phyloP scores from a whole-genome alignment of 1,140 invertebrate genomes.

The Bombus vancouverensis region DNA sequence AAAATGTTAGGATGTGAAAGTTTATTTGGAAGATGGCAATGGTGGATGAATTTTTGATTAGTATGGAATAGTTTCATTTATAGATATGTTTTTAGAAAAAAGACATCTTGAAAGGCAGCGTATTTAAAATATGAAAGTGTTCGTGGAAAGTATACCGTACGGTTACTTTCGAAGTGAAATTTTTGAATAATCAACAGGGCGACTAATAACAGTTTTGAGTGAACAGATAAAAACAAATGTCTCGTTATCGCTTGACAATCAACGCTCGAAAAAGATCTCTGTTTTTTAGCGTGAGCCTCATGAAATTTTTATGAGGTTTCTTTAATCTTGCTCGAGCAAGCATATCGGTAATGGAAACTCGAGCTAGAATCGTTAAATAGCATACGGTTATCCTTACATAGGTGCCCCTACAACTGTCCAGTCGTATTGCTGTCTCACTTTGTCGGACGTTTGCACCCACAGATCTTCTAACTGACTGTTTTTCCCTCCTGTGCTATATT shows the following conservation, averaged over 20 bases:
- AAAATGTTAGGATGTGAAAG: neutral
- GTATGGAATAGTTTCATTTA: neutral
- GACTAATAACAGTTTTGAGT: neutral
- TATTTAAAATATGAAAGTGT: neutral
- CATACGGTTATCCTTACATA: constrained; percentile 31
- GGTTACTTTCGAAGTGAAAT: neutral
- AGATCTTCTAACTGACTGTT: constrained; percentile 45
- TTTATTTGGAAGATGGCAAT: neutral
- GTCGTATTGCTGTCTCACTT: constrained; percentile 12
- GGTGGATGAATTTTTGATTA: neutral
- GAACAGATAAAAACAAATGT: neutral
- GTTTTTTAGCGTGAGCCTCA: neutral
- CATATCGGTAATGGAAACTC: constrained; percentile 12
- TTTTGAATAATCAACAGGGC: neutral
- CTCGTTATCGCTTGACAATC: constrained; percentile 2
- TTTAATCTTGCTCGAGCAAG: constrained; percentile 8
- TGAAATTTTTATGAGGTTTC: constrained; percentile 43
- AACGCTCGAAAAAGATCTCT: neutral
- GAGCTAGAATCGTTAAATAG: constrained; percentile 14
- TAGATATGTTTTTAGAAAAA: neutral
- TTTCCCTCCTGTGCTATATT: constrained; percentile 45
- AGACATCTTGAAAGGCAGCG: no score
- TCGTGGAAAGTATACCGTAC: neutral
- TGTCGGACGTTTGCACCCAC: constrained; percentile 56
- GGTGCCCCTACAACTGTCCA: constrained; percentile 15